phyloP scores from a whole-genome alignment of 2,113 vertebrate species.

The Brachyhypopomus gauderio region DNA sequence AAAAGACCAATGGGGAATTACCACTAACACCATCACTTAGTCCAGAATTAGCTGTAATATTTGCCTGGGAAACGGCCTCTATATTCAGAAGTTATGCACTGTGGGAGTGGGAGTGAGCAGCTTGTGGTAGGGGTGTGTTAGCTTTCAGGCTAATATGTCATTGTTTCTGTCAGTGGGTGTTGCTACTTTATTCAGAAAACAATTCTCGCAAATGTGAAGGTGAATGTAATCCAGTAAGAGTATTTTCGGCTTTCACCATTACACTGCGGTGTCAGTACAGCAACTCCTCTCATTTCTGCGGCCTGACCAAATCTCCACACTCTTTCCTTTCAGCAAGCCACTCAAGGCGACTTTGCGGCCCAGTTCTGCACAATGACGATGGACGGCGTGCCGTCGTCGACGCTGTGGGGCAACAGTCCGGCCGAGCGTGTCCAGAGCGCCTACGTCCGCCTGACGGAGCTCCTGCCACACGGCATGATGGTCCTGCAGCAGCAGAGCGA shows the following conservation, averaged over 20 bases:
- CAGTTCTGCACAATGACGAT: slow-evolving; percentile 66
- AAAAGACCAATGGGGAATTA: slow-evolving; percentile 7
- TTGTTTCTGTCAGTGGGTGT: too few species aligned
- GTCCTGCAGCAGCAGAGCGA: slow-evolving; percentile 74
- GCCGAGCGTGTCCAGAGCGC: slow-evolving; percentile 65
- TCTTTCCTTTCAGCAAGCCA: slow-evolving; percentile 62
- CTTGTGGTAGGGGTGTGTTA: not conserved
- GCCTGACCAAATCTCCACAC: not conserved
- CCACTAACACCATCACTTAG: slow-evolving; percentile 3
- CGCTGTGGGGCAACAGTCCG: slow-evolving; percentile 66
- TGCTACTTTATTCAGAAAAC: too few species aligned
- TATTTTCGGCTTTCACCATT: not conserved
- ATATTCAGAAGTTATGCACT: not conserved
- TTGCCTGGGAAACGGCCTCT: not conserved
- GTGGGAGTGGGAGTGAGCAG: not conserved
- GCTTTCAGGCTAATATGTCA: too few species aligned
- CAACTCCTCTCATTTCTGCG: too few species aligned
- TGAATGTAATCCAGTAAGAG: not conserved
- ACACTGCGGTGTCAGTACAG: not conserved
- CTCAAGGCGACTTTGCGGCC: slow-evolving; percentile 67
- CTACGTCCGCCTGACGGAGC: slow-evolving; percentile 64
- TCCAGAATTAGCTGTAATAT: not conserved
- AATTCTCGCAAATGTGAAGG: too few species aligned
- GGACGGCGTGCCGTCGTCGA: slow-evolving; percentile 64
- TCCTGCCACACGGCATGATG: slow-evolving; percentile 66